Conservation (phyloP, 2,888 invertebrate species). For the Pheosia gnoma region DNA sequence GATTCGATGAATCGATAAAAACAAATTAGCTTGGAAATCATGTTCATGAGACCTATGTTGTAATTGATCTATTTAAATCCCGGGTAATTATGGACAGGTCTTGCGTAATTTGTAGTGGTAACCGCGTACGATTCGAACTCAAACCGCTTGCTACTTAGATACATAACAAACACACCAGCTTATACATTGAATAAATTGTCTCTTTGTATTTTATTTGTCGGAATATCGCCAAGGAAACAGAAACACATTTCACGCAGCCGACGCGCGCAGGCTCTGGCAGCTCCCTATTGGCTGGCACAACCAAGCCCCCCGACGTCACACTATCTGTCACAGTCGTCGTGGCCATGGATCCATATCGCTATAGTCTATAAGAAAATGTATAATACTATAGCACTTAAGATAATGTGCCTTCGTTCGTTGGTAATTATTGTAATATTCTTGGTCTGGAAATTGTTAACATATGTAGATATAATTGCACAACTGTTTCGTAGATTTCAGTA, state of each 20-base stretch:
- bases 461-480: background rate
- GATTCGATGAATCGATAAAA: background rate
- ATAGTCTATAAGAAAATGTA: slow-evolving; percentile 15
- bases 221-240: slow-evolving; percentile 27
- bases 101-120: slow-evolving; percentile 1
- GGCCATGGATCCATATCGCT: slow-evolving; percentile 42
- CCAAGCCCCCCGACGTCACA: slow-evolving; percentile 72
- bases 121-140: slow-evolving; percentile 8
- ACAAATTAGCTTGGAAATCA: background rate
- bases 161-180: slow-evolving; percentile 9
- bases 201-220: slow-evolving; percentile 25
- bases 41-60: no score
- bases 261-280: slow-evolving; percentile 39
- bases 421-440: background rate
- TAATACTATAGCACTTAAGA: background rate
- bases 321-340: slow-evolving; percentile 52
- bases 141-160: background rate
- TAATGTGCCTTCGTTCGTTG: background rate
- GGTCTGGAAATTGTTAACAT: background rate
- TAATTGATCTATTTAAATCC: background rate
- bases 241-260: slow-evolving; percentile 31
- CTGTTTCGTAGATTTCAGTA: no score
- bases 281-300: slow-evolving; percentile 48
- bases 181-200: slow-evolving; percentile 18
- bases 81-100: background rate